phyloP scores from a whole-genome alignment of 2,113 vertebrate genomes.

The Alethe diademata region DNA sequence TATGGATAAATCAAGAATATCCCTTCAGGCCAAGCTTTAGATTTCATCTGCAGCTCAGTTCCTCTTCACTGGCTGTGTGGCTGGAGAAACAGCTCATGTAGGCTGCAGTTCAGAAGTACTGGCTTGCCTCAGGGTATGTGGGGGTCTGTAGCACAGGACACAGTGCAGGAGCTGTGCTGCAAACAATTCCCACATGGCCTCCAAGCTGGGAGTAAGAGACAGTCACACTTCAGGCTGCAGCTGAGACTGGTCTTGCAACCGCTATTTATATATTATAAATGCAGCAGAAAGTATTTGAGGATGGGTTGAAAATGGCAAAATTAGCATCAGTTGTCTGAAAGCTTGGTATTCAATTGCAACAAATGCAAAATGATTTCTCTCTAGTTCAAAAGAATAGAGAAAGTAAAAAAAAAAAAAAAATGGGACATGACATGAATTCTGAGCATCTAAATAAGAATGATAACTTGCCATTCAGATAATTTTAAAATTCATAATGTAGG shows the following conservation, averaged over 20 bases:
- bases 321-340: not conserved
- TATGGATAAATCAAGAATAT: not conserved
- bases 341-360: not conserved
- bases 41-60: not conserved
- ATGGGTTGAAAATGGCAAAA: not conserved
- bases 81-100: not conserved
- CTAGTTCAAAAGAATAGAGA: not conserved
- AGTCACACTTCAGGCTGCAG: not conserved
- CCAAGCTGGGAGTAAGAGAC: not conserved
- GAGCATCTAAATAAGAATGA: not conserved
- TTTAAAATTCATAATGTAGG: not conserved
- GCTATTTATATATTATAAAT: not conserved
- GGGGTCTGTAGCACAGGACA: fast-evolving
- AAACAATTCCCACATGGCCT: not conserved
- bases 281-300: not conserved
- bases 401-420: not conserved
- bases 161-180: not conserved
- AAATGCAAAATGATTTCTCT: not conserved
- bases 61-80: not conserved
- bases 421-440: not conserved
- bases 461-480: not conserved
- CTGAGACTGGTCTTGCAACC: not conserved
- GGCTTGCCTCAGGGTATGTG: not conserved
- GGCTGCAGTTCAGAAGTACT: not conserved
- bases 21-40: not conserved